Base-by-base conservation (phyloP, 1,140 invertebrate species). In the Zaprionus capensis region DNA sequence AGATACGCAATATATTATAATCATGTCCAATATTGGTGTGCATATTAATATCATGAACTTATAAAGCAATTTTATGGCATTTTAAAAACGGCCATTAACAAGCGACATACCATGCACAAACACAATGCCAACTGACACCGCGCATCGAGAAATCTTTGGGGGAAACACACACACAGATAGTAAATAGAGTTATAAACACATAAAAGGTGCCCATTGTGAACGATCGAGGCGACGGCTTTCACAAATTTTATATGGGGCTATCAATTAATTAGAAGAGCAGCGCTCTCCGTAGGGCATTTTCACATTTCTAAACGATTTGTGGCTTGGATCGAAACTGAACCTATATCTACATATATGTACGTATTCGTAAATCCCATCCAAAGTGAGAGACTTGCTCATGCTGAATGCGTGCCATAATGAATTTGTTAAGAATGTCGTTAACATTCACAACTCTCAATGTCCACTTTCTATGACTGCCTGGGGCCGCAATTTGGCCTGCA, bases 31-130 rank as follows among this genome's bases (percentile, higher is more conserved):
- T 90, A 88, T 90, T 88, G 85, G 85, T 90, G 71, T 72, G 85
- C 85, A 85, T 90, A 88, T 88, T 88, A 88, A 88, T 88, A 90
- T 90, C 85, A 68, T 81, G 79, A 74, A 75, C 81, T 78, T 88
- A 88, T 88, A 88, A 90, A 88, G 85, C 81, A 81, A 75, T 88
- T 88, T 88, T 90, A 88, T 88, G 81, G 85, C 85, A 72, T 88
- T 88, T 88, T 88, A 88, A 88, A 87, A 90, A 85, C 85, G 73
- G 67, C 81, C 78, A 88, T 88, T 88, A 88, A 88, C 85, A 90
- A 90, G 44, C 80, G 57, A 76, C 68, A 41, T 24, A 59, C 78
- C 68, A 65, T 88, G 85, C 81, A 88, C 85, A 88, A 90, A 85
- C 72, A 88, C 85, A 88, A 88, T 82, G 65, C 65, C 75, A 86